Percentiles rank a stretch among this genome's conserved stretches.
Conservation (phyloP, 2,888 invertebrate genomes). For the Apodemia hepburni region DNA sequence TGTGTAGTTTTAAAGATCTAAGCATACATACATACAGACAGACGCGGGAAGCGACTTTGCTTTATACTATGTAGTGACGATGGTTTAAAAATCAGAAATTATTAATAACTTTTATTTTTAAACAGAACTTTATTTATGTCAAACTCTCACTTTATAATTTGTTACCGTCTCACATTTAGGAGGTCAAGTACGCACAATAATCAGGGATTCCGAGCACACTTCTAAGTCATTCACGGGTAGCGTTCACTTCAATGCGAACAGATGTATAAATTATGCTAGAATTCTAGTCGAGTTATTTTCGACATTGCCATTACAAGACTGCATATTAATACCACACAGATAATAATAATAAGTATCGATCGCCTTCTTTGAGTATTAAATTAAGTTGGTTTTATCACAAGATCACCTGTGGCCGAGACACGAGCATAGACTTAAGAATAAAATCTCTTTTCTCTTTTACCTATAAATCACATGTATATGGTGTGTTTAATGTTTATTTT, state of each 20-base stretch:
- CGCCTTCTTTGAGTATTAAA: no score
- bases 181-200: conserved; percentile 22
- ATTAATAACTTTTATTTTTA: not conserved
- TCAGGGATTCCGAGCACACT: conserved; percentile 20
- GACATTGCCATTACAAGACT: not conserved
- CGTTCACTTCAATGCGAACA: conserved; percentile 3
- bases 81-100: not conserved
- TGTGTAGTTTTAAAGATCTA: no score
- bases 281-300: not conserved
- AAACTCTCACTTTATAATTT: conserved; percentile 21
- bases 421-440: no score
- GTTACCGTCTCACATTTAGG: conserved; percentile 18
- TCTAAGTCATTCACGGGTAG: conserved; percentile 8
- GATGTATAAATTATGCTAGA: not conserved
- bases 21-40: no score
- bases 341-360: no score
- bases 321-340: not conserved
- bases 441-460: no score
- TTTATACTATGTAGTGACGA: no score
- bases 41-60: no score
- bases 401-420: no score
- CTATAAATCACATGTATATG: no score
- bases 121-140: conserved; percentile 15
- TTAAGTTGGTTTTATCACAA: no score
- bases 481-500: no score